phyloP scores from a whole-genome alignment of 2,888 invertebrate genomes.

The Chorisops tibialis region DNA sequence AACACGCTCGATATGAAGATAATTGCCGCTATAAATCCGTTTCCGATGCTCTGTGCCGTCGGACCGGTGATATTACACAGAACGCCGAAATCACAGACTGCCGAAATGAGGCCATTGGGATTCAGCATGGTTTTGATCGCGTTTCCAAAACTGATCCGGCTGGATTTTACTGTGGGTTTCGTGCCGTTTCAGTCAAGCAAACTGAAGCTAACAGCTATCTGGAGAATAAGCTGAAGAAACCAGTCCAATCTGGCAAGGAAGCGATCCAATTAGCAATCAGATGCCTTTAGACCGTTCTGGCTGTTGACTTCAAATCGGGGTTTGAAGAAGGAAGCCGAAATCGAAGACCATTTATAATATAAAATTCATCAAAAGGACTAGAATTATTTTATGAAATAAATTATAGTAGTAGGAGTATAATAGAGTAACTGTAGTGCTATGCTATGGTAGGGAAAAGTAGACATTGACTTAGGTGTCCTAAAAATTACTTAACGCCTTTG shows the following conservation, averaged over 20 bases:
- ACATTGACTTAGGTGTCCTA: no score
- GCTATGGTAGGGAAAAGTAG: no score
- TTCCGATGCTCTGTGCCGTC: constrained; percentile 85
- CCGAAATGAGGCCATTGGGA: constrained; percentile 97
- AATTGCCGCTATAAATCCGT: constrained; percentile 96
- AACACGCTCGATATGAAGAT: constrained; percentile 94
- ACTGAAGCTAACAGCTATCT: constrained; percentile 94
- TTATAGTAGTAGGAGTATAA: no score
- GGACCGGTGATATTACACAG: constrained; percentile 93
- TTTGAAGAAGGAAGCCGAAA: constrained; percentile 85
- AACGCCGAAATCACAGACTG: constrained; percentile 99
- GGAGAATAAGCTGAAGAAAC: constrained; percentile 97
- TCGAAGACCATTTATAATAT: constrained; percentile 86
- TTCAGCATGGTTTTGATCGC: constrained; percentile 91
- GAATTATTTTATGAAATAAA: no score
- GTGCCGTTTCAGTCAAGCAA: constrained; percentile 94
- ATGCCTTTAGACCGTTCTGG: constrained; percentile 87
- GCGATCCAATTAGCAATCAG: constrained; percentile 89
- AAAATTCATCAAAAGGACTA: constrained; percentile 93
- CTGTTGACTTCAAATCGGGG: constrained; percentile 98
- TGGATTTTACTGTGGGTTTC: constrained; percentile 96
- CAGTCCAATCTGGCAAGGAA: constrained; percentile 75
- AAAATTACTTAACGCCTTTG: no score
- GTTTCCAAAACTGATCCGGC: constrained; percentile 98
- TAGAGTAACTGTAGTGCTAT: no score